Conservation (phyloP, 2,113 vertebrate genomes). For the Clinocottus analis region DNA sequence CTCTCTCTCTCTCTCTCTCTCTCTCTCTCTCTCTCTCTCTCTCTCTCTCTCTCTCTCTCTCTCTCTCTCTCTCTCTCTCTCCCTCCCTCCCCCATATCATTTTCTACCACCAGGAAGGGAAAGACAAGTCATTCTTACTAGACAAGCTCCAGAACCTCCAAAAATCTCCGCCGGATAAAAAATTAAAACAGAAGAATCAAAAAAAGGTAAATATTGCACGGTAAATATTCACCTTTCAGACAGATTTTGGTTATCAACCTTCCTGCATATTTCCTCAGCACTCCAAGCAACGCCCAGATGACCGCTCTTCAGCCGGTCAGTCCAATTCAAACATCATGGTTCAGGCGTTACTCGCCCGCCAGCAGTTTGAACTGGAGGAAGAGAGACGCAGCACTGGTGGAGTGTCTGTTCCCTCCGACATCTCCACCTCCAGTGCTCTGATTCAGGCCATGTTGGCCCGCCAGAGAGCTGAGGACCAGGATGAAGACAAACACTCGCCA, state of each 20-base stretch:
- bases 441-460: conserved; percentile 56
- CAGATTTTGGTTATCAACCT: background rate
- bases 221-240: background rate
- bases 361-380: conserved; percentile 57
- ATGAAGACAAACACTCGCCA: background rate
- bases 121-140: conserved; percentile 91
- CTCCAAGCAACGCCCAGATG: conserved; percentile 24
- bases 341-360: conserved; percentile 62
- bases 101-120: conserved; percentile 83
- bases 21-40: too few relatives aligned
- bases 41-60: too few relatives aligned
- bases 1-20: background rate
- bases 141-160: conserved; percentile 80
- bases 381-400: conserved; percentile 15
- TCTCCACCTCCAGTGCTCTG: conserved; percentile 44
- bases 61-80: too few relatives aligned
- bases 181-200: conserved; percentile 40
- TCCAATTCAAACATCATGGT: conserved; percentile 63
- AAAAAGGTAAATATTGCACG: conserved; percentile 53
- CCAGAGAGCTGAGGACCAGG: conserved; percentile 31
- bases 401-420: conserved; percentile 54
- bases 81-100: background rate
- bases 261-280: conserved; percentile 29
- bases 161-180: conserved; percentile 51
- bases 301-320: conserved; percentile 11